Base-by-base conservation (phyloP, 2,797 vertebrate genomes). In the Nannoperca obscura region DNA sequence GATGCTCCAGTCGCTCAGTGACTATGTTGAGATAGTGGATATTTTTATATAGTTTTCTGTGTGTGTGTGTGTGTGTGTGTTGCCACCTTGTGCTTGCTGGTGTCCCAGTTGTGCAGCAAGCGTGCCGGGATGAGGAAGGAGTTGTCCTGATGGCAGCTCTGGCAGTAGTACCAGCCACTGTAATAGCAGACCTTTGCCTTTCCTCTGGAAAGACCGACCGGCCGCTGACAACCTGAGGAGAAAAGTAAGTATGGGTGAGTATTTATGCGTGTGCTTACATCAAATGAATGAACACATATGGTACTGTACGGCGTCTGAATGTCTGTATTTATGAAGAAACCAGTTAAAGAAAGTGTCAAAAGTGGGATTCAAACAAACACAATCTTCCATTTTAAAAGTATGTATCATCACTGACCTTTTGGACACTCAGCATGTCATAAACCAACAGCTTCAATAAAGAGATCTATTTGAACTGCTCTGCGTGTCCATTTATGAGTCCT, bases 101-200 rank as follows among this genome's bases (percentile, higher is more conserved):
- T 99, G 90, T 99, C 98, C 98, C 98, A 99, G 95, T 99, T 99
- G 94, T 98, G 98, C 87, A 99, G 94, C 42, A 99, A 92, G 7
- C 98, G 96, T 12, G 98, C 97, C 7, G 98, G 98, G 91, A 99
- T 99, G 81, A 99, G 96, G 89, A 99, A 98, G 75, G 81, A 95
- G 95, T 98, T 97, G 69, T 99, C 98, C 89, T 97, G 96, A 0
- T 99, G 98, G 93, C 98, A 99, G 82, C 85, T 95, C 85, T 95
- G 94, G 90, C 98, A 99, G 94, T 99, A 99, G 84, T 99, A 99
- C 98, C 98, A 99, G 65, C 98, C 98, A 15, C 98, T 99, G 91
- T 99, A 99, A 89, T 91, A 96, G 90, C 98, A 99, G 22, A 99
- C 97, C 85, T 99, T 99, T 79, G 98, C 98, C 81, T 97, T 98